These are phyloP conservation scores for Dryocosmus kuriphilus DNA, from an alignment of 2,888 invertebrate genomes.

Conservation along the genomic window DNA sequence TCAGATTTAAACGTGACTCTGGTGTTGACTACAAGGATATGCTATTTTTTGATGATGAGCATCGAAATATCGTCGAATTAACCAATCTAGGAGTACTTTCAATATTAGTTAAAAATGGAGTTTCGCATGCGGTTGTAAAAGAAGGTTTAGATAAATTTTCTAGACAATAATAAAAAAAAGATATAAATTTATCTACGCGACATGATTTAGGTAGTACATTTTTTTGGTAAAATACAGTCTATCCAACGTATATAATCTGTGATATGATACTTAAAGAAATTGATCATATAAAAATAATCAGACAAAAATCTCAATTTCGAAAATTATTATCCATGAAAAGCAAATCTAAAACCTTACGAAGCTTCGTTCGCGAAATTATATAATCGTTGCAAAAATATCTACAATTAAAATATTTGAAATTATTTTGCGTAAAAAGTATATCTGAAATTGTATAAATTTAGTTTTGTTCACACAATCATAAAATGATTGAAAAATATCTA, in stretches of 20 bases:
- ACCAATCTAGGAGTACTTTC: slow-evolving; percentile 79
- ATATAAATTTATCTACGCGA: slow-evolving; percentile 22
- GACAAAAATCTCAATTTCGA: slow-evolving; percentile 15
- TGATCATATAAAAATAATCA: background rate
- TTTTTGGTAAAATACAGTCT: slow-evolving; percentile 7
- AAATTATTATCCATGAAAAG: no score
- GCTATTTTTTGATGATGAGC: slow-evolving; percentile 73
- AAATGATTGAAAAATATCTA: no score
- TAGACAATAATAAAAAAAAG: slow-evolving; percentile 43
- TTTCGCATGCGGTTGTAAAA: slow-evolving; percentile 77
- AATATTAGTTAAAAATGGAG: slow-evolving; percentile 79
- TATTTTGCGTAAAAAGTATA: no score
- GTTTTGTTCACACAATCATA: no score
- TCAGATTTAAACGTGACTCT: slow-evolving; percentile 79
- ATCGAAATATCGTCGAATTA: slow-evolving; percentile 69
- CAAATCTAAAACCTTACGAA: no score
- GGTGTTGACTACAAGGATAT: slow-evolving; percentile 68
- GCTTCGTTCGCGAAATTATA: no score
- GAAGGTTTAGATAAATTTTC: slow-evolving; percentile 75
- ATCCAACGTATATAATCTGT: background rate
- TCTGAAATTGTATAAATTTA: no score
- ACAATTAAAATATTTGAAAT: no score
- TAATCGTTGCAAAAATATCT: no score
- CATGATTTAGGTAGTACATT: slow-evolving; percentile 13
- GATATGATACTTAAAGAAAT: no score